These are phyloP conservation scores for Drosophila nigromelanica DNA, from an alignment of 1,140 invertebrate genomes.

Conservation along the genomic window DNA sequence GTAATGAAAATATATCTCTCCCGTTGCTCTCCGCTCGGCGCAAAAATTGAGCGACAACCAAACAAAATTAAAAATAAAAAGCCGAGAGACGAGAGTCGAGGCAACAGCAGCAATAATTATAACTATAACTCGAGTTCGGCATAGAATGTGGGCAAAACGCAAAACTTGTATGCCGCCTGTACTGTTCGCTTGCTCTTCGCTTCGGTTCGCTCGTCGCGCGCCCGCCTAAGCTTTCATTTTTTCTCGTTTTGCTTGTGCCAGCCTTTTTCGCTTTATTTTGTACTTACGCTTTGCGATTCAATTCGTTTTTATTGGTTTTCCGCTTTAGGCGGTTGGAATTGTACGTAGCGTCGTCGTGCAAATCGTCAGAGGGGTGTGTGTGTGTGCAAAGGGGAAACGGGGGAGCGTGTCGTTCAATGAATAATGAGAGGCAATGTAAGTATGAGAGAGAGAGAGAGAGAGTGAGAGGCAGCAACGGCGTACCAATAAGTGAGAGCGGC, in stretches of 20 bases:
- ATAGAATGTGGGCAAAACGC: slow-evolving; percentile 78
- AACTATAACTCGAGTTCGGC: slow-evolving; percentile 80
- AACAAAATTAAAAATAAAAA: slow-evolving; percentile 80
- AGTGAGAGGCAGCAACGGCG: slow-evolving; percentile 24
- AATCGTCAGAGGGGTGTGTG: slow-evolving; percentile 53
- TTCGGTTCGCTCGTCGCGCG: slow-evolving; percentile 39
- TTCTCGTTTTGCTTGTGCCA: slow-evolving; percentile 57
- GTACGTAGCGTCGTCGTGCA: slow-evolving; percentile 74
- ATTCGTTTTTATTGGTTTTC: slow-evolving; percentile 83
- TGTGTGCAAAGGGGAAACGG: slow-evolving; percentile 27
- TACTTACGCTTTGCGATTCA: slow-evolving; percentile 83
- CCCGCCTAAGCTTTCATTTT: slow-evolving; percentile 73
- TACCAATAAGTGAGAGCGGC: slow-evolving; percentile 28
- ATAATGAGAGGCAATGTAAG: slow-evolving; percentile 79
- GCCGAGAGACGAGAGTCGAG: slow-evolving; percentile 28
- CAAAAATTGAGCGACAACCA: slow-evolving; percentile 67
- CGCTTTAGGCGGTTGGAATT: slow-evolving; percentile 77
- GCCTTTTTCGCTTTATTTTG: slow-evolving; percentile 80
- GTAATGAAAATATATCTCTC: slow-evolving; percentile 75
- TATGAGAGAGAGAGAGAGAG: slow-evolving; percentile 17
- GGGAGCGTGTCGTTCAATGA: slow-evolving; percentile 72
- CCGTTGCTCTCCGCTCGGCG: slow-evolving; percentile 25
- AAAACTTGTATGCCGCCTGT: slow-evolving; percentile 81
- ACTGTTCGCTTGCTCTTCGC: slow-evolving; percentile 60
- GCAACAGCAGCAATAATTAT: slow-evolving; percentile 75